Conservation (phyloP, 2,888 invertebrate genomes). For the Sarcophaga rosellei region DNA sequence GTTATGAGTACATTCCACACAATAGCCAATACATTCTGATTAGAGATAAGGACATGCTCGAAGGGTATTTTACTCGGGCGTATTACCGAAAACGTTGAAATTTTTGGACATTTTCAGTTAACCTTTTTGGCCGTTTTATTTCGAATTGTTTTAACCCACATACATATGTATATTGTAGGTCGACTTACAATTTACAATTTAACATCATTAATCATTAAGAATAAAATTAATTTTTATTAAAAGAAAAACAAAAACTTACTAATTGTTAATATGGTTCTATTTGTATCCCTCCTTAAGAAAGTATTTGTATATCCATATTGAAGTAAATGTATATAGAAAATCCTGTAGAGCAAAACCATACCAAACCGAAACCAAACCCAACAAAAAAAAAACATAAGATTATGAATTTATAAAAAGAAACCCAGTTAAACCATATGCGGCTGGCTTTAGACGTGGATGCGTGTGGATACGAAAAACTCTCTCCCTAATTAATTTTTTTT, state of each 20-base stretch:
- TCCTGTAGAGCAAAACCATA: conserved; percentile 57
- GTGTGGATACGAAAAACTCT: conserved; percentile 46
- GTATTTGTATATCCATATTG: background rate
- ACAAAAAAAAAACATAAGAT: background rate
- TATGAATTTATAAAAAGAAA: background rate
- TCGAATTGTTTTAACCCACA: background rate
- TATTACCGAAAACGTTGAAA: background rate
- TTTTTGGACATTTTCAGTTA: background rate
- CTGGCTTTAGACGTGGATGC: conserved; percentile 46
- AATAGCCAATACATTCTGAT: too few species aligned
- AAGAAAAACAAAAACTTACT: conserved; percentile 38
- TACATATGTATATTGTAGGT: background rate
- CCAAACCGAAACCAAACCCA: background rate
- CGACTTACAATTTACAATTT: background rate
- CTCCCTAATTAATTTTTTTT: background rate
- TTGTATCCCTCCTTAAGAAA: conserved; percentile 52
- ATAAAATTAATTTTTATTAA: background rate
- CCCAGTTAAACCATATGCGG: conserved; percentile 54
- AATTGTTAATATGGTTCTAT: conserved; percentile 66
- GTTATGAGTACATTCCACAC: too few species aligned
- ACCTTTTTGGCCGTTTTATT: background rate
- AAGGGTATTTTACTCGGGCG: too few species aligned
- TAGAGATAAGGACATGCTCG: too few species aligned
- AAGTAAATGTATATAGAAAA: conserved; percentile 62
- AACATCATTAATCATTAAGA: conserved; percentile 47